Conservation (phyloP, 2,113 vertebrate genomes). For the Pandion haliaetus region DNA sequence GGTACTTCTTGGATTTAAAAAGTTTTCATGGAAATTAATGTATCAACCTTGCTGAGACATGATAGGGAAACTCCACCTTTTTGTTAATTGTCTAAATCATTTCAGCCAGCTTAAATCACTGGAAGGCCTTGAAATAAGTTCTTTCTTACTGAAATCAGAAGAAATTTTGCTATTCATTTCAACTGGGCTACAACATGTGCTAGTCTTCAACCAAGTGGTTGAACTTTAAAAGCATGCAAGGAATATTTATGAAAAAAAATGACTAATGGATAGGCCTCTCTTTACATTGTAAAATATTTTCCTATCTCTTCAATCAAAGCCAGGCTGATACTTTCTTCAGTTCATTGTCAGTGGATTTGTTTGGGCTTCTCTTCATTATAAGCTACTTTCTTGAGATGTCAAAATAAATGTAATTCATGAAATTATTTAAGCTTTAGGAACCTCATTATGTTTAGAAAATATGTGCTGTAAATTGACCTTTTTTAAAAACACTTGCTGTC, state of each 20-base stretch:
- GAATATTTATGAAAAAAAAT: background rate
- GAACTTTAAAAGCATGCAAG: background rate
- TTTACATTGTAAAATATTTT: background rate
- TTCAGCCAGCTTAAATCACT: background rate
- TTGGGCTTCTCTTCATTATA: background rate
- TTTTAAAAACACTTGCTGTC: background rate
- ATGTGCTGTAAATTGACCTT: background rate
- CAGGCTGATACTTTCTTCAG: background rate
- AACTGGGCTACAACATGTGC: background rate
- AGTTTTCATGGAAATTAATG: background rate
- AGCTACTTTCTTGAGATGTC: background rate
- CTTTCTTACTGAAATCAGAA: background rate
- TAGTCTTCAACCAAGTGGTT: background rate
- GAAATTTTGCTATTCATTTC: background rate
- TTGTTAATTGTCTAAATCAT: background rate
- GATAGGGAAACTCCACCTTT: background rate
- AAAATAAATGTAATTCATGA: conserved; percentile 16
- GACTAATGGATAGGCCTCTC: background rate
- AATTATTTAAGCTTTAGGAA: background rate
- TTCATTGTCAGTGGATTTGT: background rate
- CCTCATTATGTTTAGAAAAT: background rate
- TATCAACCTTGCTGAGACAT: background rate
- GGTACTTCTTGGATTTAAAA: background rate
- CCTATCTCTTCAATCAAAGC: background rate
- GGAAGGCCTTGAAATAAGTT: background rate